These are phyloP conservation scores for Myanophis thanlyinensis DNA, from an alignment of 2,113 vertebrate species.

Conservation along the genomic window DNA sequence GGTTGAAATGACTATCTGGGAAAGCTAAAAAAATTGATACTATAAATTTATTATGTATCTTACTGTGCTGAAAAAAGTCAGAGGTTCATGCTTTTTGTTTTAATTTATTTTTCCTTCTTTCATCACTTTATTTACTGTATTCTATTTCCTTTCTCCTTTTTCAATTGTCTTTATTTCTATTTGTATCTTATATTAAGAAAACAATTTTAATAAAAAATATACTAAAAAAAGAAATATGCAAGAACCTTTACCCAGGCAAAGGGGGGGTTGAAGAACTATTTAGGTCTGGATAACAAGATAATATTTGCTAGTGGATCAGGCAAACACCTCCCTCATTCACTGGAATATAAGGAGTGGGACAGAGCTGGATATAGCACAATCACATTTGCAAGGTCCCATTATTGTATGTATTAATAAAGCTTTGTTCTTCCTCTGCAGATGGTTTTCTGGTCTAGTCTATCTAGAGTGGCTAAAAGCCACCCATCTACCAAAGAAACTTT, in stretches of 20 bases:
- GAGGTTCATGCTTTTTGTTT: not conserved
- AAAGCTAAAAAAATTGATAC: not conserved
- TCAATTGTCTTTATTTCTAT: not conserved
- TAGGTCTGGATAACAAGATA: not conserved
- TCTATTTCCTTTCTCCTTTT: not conserved
- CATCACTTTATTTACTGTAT: not conserved
- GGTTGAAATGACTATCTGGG: too few relatives aligned
- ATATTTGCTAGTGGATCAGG: not conserved
- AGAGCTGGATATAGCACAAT: not conserved
- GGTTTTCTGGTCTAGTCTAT: not conserved
- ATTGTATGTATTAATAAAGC: not conserved
- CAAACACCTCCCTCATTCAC: not conserved
- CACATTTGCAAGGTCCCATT: not conserved
- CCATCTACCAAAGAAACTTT: not conserved
- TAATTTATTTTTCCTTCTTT: not conserved
- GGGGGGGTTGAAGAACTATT: not conserved
- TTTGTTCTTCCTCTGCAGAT: not conserved
- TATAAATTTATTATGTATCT: not conserved
- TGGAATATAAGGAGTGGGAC: not conserved
- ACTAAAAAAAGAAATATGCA: not conserved
- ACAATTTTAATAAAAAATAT: not conserved
- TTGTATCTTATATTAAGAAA: not conserved
- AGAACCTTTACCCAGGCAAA: not conserved
- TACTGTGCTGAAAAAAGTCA: not conserved
- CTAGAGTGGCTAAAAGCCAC: not conserved